phyloP scores from a whole-genome alignment of 30 jellyfish, hydroid and myxozoan genomes.

The Hydractinia symbiolongicarpus region DNA sequence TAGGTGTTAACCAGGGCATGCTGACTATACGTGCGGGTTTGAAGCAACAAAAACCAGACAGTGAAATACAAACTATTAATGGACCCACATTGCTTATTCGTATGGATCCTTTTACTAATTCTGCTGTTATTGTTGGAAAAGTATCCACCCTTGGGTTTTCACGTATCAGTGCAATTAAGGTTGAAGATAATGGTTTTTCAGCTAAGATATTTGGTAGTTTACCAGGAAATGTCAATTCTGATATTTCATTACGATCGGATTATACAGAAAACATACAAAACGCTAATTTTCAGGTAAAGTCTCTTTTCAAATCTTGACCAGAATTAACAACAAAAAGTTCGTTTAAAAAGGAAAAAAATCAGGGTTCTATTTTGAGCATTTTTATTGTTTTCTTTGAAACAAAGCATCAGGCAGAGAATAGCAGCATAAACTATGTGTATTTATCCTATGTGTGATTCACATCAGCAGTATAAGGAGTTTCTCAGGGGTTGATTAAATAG shows the following conservation, averaged over 20 bases:
- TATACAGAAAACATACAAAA: conserved; percentile 27
- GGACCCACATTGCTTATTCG: conserved; percentile 31
- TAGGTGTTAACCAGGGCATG: conserved; percentile 32
- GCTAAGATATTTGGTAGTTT: conserved; percentile 8
- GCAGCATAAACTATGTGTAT: too few relatives aligned
- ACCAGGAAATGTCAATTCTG: conserved; percentile 27
- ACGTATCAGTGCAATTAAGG: conserved; percentile 30
- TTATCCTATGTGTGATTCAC: too few relatives aligned
- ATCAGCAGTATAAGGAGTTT: too few relatives aligned
- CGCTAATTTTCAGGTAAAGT: conserved; percentile 27
- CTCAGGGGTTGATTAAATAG: too few relatives aligned
- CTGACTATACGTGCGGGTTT: conserved; percentile 31
- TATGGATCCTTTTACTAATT: conserved; percentile 27
- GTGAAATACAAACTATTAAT: conserved; percentile 1
- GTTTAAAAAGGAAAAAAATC: too few relatives aligned
- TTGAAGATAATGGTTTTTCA: conserved; percentile 29
- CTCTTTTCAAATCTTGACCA: background rate
- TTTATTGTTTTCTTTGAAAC: too few relatives aligned
- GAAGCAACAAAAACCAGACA: conserved; percentile 21
- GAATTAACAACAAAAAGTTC: background rate
- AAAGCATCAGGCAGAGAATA: too few relatives aligned
- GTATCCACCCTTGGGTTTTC: conserved; percentile 27
- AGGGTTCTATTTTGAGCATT: too few relatives aligned
- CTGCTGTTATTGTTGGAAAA: conserved; percentile 37
- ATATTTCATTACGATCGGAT: conserved; percentile 19